Conservation (phyloP, 2,113 vertebrate species). For the Caracal caracal region DNA sequence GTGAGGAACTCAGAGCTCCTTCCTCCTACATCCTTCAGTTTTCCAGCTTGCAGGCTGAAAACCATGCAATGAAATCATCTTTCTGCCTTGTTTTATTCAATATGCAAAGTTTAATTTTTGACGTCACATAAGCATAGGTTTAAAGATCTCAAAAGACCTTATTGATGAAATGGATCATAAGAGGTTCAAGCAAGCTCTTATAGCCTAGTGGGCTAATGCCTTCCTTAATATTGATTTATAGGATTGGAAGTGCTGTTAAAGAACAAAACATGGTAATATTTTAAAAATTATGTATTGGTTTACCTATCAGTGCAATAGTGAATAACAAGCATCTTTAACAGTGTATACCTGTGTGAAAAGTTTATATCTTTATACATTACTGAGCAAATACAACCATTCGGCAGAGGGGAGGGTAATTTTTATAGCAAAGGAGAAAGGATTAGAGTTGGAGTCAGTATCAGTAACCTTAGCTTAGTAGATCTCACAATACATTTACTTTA, state of each 20-base stretch:
- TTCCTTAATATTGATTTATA: neutral
- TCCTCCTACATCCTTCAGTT: neutral
- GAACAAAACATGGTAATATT: neutral
- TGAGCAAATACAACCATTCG: neutral
- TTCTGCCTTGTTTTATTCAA: neutral
- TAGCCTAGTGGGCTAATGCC: neutral
- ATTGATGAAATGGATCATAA: neutral
- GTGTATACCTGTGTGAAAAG: neutral
- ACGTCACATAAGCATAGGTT: neutral
- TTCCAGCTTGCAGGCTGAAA: neutral
- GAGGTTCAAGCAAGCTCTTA: neutral
- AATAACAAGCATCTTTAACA: neutral
- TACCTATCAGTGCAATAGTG: neutral
- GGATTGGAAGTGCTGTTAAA: neutral
- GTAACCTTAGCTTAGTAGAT: neutral
- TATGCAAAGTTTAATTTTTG: neutral
- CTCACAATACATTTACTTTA: slow-evolving; percentile 6
- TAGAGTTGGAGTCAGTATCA: neutral
- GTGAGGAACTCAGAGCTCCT: neutral
- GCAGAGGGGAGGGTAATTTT: neutral
- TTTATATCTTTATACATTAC: neutral
- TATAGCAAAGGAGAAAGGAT: neutral
- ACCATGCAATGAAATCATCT: neutral
- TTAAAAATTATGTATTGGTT: neutral
- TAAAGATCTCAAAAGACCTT: neutral